These are phyloP conservation scores for Todiramphus saurophagus DNA, from an alignment of 2,113 vertebrate genomes.

Conservation along the genomic window DNA sequence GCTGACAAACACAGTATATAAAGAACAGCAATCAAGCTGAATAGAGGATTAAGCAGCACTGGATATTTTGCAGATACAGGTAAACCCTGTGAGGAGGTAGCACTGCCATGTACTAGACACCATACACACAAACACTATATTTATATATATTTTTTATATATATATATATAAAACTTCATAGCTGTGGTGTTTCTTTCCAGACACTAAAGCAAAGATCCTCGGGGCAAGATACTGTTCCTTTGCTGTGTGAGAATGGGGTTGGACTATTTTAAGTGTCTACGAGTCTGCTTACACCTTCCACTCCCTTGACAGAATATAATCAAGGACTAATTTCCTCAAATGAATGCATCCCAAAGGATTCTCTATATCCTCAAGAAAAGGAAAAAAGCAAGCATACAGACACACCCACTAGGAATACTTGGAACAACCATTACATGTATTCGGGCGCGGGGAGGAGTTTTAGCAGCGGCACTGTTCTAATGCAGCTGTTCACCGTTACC, in stretches of 20 bases:
- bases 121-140: fast-evolving
- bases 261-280: neutral
- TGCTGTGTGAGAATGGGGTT: neutral
- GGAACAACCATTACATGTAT: neutral
- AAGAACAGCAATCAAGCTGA: neutral
- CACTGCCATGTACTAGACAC: neutral
- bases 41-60: neutral
- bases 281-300: neutral
- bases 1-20: neutral
- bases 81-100: neutral
- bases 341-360: neutral
- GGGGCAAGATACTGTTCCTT: neutral
- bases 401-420: neutral
- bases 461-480: neutral
- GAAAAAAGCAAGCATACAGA: neutral
- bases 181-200: neutral
- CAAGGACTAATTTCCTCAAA: neutral
- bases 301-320: neutral
- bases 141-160: neutral
- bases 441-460: neutral
- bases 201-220: neutral
- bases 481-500: slow-evolving; percentile 40
- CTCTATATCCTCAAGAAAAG: neutral
- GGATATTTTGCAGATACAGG: neutral
- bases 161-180: neutral